Evolutionary conservation across 2,888 invertebrate species (phyloP).

Genomic region (Leptothorax acervorum): DNA sequence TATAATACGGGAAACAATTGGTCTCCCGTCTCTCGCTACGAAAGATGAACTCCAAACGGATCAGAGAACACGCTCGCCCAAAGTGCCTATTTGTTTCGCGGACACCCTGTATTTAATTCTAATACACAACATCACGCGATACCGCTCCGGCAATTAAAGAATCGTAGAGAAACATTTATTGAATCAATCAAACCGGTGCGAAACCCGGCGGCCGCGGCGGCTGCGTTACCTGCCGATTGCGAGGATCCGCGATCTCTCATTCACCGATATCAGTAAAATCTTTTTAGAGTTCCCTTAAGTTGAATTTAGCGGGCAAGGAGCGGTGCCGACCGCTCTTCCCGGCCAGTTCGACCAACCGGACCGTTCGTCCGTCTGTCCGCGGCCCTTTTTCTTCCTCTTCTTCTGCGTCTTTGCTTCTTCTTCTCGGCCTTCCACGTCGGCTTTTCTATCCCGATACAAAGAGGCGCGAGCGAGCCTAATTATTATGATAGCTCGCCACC

Average conservation of each 20-base stretch:
- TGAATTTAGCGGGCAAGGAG: conserved; percentile 77
- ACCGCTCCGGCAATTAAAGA: conserved; percentile 32
- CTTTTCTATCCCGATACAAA: conserved; percentile 85
- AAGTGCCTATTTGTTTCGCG: conserved; percentile 37
- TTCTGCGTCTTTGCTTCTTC: conserved; percentile 57
- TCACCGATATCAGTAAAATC: conserved; percentile 81
- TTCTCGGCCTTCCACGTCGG: conserved; percentile 79
- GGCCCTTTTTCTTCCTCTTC: conserved; percentile 69
- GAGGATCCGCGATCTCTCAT: conserved; percentile 62
- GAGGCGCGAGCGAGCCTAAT: conserved; percentile 85
- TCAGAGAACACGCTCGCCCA: conserved; percentile 9
- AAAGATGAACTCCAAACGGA: neutral
- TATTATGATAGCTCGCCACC: conserved; percentile 86
- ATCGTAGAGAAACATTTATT: conserved; percentile 38
- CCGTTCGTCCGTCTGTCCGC: conserved; percentile 58
- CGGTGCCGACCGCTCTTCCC: conserved; percentile 31
- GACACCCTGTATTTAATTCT: conserved; percentile 39
- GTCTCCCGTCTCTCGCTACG: neutral
- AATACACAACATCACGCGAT: conserved; percentile 29
- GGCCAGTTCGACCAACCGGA: conserved; percentile 58
- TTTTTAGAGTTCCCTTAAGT: conserved; percentile 82
- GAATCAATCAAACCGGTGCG: conserved; percentile 22
- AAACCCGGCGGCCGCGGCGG: conserved; percentile 8
- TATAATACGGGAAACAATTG: conserved; percentile 8
- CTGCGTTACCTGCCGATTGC: conserved; percentile 65